Percentiles rank a stretch among this genome's conserved stretches.
Evolutionary conservation across 2,113 vertebrate genomes (phyloP).

Genomic region (Malurus alboscapulatus): DNA sequence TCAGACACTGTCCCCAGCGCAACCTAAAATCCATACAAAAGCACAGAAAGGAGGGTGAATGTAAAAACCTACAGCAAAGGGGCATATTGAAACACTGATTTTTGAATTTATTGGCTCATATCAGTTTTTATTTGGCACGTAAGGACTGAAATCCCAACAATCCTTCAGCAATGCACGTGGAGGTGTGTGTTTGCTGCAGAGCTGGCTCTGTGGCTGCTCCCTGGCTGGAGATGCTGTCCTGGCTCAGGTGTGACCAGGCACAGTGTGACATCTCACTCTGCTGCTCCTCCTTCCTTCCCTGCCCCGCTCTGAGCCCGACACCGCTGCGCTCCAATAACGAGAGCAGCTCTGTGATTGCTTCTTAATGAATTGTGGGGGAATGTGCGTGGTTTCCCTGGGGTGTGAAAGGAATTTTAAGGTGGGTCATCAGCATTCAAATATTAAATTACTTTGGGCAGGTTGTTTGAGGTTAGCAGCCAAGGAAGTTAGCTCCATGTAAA

Average conservation of each 20-base stretch:
- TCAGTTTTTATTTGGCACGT: neutral
- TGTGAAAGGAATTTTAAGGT: slow-evolving; percentile 26
- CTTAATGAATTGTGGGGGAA: neutral
- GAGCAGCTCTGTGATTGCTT: neutral
- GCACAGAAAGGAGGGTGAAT: neutral
- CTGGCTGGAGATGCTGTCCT: neutral
- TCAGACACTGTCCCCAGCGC: neutral
- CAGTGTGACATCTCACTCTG: neutral
- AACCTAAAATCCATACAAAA: neutral
- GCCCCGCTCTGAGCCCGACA: accelerated
- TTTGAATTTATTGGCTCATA: neutral
- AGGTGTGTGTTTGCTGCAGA: neutral
- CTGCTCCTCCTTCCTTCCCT: neutral
- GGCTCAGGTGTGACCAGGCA: neutral
- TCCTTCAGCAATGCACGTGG: neutral
- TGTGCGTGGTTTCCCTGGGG: neutral
- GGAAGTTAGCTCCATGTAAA: neutral
- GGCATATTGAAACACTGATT: neutral
- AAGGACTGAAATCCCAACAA: neutral
- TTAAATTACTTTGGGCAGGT: slow-evolving; percentile 1
- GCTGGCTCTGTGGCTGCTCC: neutral
- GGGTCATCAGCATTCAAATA: slow-evolving; percentile 14
- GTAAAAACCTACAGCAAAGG: neutral
- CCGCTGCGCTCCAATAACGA: neutral
- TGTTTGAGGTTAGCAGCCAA: slow-evolving; percentile 20